Percentiles rank a stretch among this genome's conserved stretches.
Conservation (phyloP, 2,113 vertebrate species). For the Plectropomus leopardus region DNA sequence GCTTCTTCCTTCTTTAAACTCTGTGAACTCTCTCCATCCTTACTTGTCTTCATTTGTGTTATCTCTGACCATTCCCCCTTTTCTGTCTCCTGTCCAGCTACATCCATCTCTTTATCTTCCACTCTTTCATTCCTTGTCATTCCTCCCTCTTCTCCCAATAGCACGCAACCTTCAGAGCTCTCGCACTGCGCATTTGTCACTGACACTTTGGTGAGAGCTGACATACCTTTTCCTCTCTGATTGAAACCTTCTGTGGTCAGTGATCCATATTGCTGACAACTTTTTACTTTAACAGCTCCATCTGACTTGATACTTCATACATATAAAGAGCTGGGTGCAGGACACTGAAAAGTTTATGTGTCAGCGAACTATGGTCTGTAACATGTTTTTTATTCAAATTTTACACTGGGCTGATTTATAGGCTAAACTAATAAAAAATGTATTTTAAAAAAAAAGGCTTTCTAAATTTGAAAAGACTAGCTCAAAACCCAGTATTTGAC, state of each 20-base stretch:
- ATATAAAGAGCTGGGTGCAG: constrained; percentile 20
- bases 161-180: constrained; percentile 55
- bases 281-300: constrained; percentile 51
- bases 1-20: constrained; percentile 34
- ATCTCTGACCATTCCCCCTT: constrained; percentile 33
- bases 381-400: background rate
- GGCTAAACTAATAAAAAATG: background rate
- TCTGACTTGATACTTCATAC: constrained; percentile 41
- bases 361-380: background rate
- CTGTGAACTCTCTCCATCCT: constrained; percentile 37
- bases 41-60: constrained; percentile 63
- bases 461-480: background rate
- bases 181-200: constrained; percentile 52
- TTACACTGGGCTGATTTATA: background rate
- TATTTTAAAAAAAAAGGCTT: background rate
- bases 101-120: constrained; percentile 64
- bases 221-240: constrained; percentile 56
- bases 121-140: constrained; percentile 54
- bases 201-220: constrained; percentile 59
- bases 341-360: background rate
- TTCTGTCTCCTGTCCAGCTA: constrained; percentile 21
- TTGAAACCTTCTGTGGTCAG: constrained; percentile 59
- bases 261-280: constrained; percentile 63
- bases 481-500: too few species aligned
- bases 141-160: constrained; percentile 57